These are phyloP conservation scores for Antrozous pallidus DNA, from an alignment of 2,797 vertebrate genomes.

Conservation along the genomic window DNA sequence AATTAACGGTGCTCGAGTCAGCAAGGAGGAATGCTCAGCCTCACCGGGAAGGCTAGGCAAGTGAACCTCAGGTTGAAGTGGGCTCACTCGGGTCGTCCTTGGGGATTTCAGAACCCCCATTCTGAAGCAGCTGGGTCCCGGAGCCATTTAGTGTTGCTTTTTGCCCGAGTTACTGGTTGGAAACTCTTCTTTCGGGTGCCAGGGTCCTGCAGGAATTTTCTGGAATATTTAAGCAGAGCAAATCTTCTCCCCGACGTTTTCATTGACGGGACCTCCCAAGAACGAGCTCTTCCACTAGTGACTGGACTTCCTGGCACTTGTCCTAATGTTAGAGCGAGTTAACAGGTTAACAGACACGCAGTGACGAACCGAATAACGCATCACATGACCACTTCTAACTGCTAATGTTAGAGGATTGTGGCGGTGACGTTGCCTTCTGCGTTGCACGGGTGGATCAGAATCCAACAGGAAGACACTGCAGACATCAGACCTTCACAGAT, in stretches of 20 bases:
- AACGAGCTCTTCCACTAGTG: neutral
- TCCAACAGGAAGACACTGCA: neutral
- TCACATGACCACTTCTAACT: no score
- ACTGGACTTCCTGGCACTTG: neutral
- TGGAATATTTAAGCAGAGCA: neutral
- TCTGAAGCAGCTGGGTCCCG: neutral
- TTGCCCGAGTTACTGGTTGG: neutral
- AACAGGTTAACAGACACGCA: no score
- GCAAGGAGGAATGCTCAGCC: no score
- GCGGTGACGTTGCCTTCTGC: neutral
- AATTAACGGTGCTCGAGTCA: neutral
- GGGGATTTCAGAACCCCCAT: neutral
- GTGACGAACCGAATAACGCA: no score
- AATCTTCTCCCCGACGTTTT: neutral
- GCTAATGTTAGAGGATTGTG: neutral
- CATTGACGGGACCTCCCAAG: neutral
- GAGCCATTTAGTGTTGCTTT: neutral
- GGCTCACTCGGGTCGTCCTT: neutral
- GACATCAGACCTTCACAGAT: neutral
- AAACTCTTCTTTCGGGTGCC: neutral
- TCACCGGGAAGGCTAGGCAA: neutral
- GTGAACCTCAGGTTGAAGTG: neutral
- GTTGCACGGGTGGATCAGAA: neutral
- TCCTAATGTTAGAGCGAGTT: neutral
- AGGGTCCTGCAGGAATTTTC: neutral